Evolutionary conservation across 2,113 vertebrate genomes (phyloP), one percentile per base, ranked within the genome.

Genomic region (Cacatua alba): DNA sequence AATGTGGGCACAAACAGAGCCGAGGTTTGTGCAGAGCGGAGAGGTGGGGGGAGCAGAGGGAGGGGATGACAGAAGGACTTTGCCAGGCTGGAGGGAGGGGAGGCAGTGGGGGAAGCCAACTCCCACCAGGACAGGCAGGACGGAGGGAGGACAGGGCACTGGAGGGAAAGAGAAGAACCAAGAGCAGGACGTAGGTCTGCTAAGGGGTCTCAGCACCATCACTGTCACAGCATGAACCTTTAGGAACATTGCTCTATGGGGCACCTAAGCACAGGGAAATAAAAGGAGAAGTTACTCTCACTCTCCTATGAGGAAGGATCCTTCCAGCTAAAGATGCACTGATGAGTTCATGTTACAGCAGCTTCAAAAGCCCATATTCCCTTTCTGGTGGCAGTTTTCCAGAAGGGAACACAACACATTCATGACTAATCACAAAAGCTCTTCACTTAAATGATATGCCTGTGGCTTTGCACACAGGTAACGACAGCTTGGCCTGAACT

Each of bases 1-100:
- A 98, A 98, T 98, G 91, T 35, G 86, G 92, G 75, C 89, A 86
- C 95, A 97, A 96, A 98, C 87, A 96, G 93, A 97, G 92, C 67
- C 1, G 29, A 79, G 82, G 85, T 72, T 80, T 33, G 82, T 24
- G 83, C 0, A 0, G 82, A 87, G 80, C 11, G 1, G n/a, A n/a
- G 28, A 26, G 60, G 20, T 46, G 57, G 13, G 7, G 39, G 71
- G 63, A 80, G 84, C 35, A 24, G 52, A 70, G 70, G 82, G 71
- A 88, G 48, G 49, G 60, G 57, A 92, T 57, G 46, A 12, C 4
- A 82, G 72, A 29, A 91, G 82, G 84, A 46, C 51, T 75, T 71
- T 1, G 1, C 41, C 74, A 81, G 72, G 8, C 39, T 41, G 85
- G 62, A 78, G 90, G 44, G 76, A 74, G 44, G 41, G 57, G 63